phyloP scores from a whole-genome alignment of 2,888 invertebrate genomes.

The Leptothorax acervorum region DNA sequence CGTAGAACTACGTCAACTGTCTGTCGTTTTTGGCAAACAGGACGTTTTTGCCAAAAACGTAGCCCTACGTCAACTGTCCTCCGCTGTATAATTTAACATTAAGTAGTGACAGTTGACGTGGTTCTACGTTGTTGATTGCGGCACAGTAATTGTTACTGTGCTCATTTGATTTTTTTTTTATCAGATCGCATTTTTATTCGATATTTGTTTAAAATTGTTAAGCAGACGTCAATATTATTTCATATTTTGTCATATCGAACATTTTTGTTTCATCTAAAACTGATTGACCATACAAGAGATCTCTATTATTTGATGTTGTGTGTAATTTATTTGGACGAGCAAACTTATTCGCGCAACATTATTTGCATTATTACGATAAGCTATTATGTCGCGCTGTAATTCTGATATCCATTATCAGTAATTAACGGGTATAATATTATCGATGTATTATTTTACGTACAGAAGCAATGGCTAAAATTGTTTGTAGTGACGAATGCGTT shows the following conservation, averaged over 20 bases:
- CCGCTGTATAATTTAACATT: no score
- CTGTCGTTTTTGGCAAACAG: no score
- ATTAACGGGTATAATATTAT: slow-evolving; percentile 21
- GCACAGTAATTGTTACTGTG: no score
- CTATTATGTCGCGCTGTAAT: slow-evolving; percentile 17
- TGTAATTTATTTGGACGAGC: neutral
- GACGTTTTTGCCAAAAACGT: no score
- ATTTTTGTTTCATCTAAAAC: neutral
- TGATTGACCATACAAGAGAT: neutral
- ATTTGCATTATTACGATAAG: slow-evolving; percentile 28
- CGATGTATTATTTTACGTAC: slow-evolving; percentile 11
- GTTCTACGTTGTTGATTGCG: no score
- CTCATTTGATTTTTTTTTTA: no score
- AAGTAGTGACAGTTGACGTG: no score
- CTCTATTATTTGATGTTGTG: neutral
- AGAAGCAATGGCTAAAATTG: slow-evolving; percentile 22
- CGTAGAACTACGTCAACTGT: no score
- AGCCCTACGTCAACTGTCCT: no score
- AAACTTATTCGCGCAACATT: slow-evolving; percentile 26
- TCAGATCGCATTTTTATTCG: neutral
- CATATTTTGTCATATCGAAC: neutral
- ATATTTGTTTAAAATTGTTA: neutral
- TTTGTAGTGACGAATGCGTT: neutral
- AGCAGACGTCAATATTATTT: neutral
- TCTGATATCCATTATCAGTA: neutral